Base-by-base conservation (phyloP, 2,113 vertebrate species). In the Morone saxatilis region DNA sequence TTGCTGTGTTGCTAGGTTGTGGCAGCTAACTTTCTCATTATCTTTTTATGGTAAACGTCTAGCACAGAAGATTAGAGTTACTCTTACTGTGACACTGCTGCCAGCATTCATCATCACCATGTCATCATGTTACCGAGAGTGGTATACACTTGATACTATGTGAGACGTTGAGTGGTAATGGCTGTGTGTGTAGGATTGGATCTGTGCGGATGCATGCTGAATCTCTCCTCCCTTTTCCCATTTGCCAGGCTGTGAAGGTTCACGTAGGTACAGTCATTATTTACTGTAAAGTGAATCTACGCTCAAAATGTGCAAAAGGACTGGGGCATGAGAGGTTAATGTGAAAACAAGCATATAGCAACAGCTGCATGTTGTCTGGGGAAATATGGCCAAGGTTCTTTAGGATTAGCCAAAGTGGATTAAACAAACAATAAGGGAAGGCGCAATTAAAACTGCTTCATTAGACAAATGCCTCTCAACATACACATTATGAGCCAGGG, bases 361-460 rank as follows among this genome's bases (percentile, higher is more conserved):
- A 74, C 43, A 85, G 83, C 85, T 81, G 84, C 22, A 19, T 80
- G 83, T 43, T 54, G 77, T 88, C 87, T 57, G 60, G 89, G 91
- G 91, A 92, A 94, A 93, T 92, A 80, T 78, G 67, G 51, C 85
- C 72, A 88, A 60, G 78, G 80, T 89, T 91, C 72, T 86, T 89
- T 72, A 84, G 85, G 89, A 93, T 92, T 89, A 92, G 74, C 40
- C 62, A 83, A 88, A 91, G 85, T 86, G 85, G 90, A 90, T 92
- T 93, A 89, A 89, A 86, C 86, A 90, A 94, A 91, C 86, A 91
- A 86, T 84, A 86, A 91, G 31, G 67, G 43, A 63, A 84, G 43
- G 66, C 11, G n/a, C 88, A 91, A 93, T 93, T 92, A 88, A 92
- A 89, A 85, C 59, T 47, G 80, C 87, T 89, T 90, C 83, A 92